Evolutionary conservation across 2,888 invertebrate genomes (phyloP).

Genomic region (Papilio gigon): DNA sequence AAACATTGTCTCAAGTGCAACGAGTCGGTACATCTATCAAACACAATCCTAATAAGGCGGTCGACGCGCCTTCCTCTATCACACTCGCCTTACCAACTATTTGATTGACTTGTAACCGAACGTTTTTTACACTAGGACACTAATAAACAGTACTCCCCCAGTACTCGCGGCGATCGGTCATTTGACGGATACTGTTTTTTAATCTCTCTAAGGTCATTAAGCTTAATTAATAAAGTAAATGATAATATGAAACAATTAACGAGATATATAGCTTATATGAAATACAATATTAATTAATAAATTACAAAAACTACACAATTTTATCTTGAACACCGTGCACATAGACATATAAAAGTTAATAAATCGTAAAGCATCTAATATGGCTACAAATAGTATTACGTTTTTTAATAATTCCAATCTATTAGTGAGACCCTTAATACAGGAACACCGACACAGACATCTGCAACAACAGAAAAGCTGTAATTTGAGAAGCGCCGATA

Average conservation of each 20-base stretch:
- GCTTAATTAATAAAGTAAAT: background rate
- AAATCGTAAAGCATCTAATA: too few relatives aligned
- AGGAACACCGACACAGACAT: too few relatives aligned
- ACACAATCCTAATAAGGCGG: conserved; percentile 31
- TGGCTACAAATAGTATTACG: too few relatives aligned
- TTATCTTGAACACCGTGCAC: too few relatives aligned
- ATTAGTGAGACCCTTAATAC: too few relatives aligned
- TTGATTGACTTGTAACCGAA: conserved; percentile 39
- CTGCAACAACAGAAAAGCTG: too few relatives aligned
- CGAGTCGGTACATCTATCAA: conserved; percentile 39
- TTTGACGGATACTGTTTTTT: background rate
- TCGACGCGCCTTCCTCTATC: conserved; percentile 36
- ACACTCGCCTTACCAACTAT: conserved; percentile 24
- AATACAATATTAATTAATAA: background rate
- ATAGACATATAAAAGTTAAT: too few relatives aligned
- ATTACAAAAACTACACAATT: too few relatives aligned
- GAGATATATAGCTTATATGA: background rate
- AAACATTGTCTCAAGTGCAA: conserved; percentile 28
- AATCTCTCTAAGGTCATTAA: background rate
- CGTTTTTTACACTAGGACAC: conserved; percentile 19
- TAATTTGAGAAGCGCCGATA: too few relatives aligned
- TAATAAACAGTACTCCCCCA: conserved; percentile 34
- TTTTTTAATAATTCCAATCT: too few relatives aligned
- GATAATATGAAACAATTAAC: background rate
- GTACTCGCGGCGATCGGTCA: background rate